Conservation (phyloP, 2,113 vertebrate genomes). For the Halcyon malimbica region DNA sequence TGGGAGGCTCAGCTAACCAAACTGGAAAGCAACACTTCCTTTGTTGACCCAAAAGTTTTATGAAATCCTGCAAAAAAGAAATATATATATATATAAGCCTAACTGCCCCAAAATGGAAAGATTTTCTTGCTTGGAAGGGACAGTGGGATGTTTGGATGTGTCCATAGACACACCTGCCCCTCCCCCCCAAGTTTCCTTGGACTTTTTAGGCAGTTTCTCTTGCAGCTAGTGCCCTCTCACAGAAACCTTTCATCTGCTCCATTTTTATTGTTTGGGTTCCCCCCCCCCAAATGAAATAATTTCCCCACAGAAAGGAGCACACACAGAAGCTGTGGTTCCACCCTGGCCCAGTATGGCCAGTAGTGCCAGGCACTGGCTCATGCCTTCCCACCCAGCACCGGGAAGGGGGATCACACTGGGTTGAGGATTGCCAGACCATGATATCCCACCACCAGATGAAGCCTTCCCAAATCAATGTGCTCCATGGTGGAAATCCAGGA, state of each 20-base stretch:
- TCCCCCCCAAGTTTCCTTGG: not conserved
- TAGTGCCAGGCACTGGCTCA: accelerated
- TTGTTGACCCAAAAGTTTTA: not conserved
- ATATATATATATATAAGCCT: too few species aligned
- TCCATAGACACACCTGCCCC: too few species aligned
- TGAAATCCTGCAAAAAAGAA: not conserved
- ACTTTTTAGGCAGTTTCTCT: not conserved
- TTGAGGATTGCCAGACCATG: not conserved
- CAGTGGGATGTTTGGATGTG: too few species aligned
- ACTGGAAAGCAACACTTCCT: not conserved
- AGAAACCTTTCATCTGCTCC: not conserved
- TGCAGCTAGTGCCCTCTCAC: conserved; percentile 17
- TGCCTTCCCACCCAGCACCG: not conserved
- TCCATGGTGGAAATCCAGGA: not conserved
- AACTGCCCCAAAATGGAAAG: not conserved
- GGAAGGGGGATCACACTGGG: not conserved
- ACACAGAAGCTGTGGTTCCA: not conserved
- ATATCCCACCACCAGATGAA: not conserved
- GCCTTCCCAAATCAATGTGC: accelerated
- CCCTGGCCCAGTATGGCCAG: not conserved
- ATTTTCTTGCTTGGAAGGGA: accelerated
- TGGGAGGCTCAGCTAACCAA: not conserved
- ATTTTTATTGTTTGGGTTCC: accelerated
- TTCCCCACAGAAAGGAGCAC: accelerated
- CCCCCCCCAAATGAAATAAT: accelerated